A percentile compares a stretch with the other conserved stretches of the same genome.
These are phyloP conservation scores for Philaenus spumarius DNA, from an alignment of 1,140 invertebrate species.

Conservation along the genomic window DNA sequence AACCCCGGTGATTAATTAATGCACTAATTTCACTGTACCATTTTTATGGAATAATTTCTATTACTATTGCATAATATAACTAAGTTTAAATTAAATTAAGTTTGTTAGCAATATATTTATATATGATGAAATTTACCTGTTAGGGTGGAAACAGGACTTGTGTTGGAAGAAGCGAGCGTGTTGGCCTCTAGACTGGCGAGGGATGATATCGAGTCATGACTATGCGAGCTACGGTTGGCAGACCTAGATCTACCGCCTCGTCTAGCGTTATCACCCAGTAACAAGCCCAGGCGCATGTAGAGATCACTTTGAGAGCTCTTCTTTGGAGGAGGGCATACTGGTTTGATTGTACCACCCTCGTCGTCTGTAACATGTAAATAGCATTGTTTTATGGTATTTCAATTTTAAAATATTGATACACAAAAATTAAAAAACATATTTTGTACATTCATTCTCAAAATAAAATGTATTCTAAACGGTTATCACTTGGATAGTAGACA, in stretches of 20 bases:
- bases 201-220: slow-evolving; percentile 52
- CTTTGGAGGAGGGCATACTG: slow-evolving; percentile 41
- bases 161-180: slow-evolving; percentile 62
- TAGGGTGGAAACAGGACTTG: slow-evolving; percentile 79
- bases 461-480: too few relatives aligned
- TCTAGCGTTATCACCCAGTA: slow-evolving; percentile 59
- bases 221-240: slow-evolving; percentile 16
- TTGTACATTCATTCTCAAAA: too few relatives aligned
- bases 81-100: too few relatives aligned
- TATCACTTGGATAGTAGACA: too few relatives aligned
- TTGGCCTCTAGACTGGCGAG: slow-evolving; percentile 64
- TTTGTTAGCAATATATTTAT: too few relatives aligned
- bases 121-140: slow-evolving; percentile 52
- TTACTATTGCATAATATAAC: too few relatives aligned
- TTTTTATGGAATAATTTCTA: too few relatives aligned
- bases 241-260: slow-evolving; percentile 28
- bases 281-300: slow-evolving; percentile 75
- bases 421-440: too few relatives aligned
- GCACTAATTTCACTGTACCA: too few relatives aligned
- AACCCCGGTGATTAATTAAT: too few relatives aligned
- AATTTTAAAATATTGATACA: too few relatives aligned
- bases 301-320: slow-evolving; percentile 65
- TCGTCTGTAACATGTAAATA: slow-evolving; percentile 62
- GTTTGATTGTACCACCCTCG: slow-evolving; percentile 58
- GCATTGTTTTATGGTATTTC: too few relatives aligned